A percentile compares a stretch with the other conserved stretches of the same genome.
These are phyloP conservation scores for Chaetura pelagica DNA, from an alignment of 2,113 vertebrate species.

Conservation along the genomic window DNA sequence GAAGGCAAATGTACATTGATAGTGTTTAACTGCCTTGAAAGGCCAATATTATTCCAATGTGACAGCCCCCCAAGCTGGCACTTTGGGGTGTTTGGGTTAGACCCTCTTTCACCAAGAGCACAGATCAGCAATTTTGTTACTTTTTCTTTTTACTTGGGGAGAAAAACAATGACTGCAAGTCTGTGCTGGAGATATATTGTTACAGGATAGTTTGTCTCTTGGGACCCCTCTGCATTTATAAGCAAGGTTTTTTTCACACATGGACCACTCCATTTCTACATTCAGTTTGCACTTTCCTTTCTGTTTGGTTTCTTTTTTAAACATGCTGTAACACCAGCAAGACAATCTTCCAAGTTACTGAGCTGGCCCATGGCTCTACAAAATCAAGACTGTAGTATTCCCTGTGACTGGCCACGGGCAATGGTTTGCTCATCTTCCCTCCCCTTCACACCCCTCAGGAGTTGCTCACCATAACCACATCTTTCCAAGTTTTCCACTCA, in stretches of 20 bases:
- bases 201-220: background rate
- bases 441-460: background rate
- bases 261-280: background rate
- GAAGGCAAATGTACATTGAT: constrained; percentile 25
- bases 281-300: background rate
- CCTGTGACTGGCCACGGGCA: background rate
- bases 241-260: background rate
- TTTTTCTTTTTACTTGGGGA: background rate
- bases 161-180: background rate
- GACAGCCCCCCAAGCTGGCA: background rate
- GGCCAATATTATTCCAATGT: background rate
- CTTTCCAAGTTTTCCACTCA: background rate
- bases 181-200: background rate
- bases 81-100: background rate
- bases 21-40: constrained; percentile 39
- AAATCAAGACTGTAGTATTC: background rate
- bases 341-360: background rate
- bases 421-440: background rate
- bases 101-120: background rate
- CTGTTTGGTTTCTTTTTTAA: background rate
- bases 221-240: background rate
- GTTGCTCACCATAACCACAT: background rate
- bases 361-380: background rate
- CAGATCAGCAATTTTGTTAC: background rate
- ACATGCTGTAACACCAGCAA: background rate